Percentiles rank a stretch among this genome's conserved stretches.
phyloP scores from a whole-genome alignment of 1,140 invertebrate genomes.

The Drosophila neocordata region DNA sequence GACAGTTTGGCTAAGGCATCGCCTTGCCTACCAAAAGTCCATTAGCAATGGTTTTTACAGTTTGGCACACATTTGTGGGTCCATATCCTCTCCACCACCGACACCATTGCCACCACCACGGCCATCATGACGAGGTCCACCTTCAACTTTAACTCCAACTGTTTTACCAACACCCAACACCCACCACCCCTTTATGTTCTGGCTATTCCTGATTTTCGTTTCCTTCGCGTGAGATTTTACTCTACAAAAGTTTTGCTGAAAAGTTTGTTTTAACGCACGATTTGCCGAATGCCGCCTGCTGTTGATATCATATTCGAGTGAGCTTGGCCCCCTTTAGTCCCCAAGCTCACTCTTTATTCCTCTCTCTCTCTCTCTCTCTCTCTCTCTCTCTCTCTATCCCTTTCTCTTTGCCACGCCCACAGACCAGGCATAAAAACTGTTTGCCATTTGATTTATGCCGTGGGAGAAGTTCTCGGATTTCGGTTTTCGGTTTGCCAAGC shows the following conservation, averaged over 20 bases:
- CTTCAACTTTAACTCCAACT: neutral
- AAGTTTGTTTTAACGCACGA: constrained; percentile 77
- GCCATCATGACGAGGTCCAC: neutral
- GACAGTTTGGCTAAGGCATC: constrained; percentile 47
- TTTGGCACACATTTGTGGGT: constrained; percentile 68
- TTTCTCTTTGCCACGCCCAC: constrained; percentile 49
- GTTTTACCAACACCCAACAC: neutral
- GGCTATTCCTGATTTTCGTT: constrained; percentile 10
- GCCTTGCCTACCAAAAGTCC: constrained; percentile 67
- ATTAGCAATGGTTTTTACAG: constrained; percentile 80
- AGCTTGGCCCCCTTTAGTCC: constrained; percentile 11
- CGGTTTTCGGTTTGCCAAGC: constrained; percentile 41
- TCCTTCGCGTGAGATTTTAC: constrained; percentile 69
- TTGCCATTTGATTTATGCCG: constrained; percentile 66
- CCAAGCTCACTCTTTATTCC: neutral
- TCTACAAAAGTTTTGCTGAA: constrained; percentile 68
- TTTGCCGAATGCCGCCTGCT: constrained; percentile 68
- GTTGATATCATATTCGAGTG: constrained; percentile 76
- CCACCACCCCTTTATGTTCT: constrained; percentile 14
- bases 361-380: neutral
- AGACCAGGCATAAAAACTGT: constrained; percentile 24
- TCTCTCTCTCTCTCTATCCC: neutral
- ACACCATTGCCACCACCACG: neutral
- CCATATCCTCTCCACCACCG: constrained; percentile 5
- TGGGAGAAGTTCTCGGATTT: constrained; percentile 34